Percentiles rank a stretch among this genome's conserved stretches.
These are phyloP conservation scores for Tiliacea citrago DNA, from an alignment of 2,888 invertebrate species.

Conservation along the genomic window DNA sequence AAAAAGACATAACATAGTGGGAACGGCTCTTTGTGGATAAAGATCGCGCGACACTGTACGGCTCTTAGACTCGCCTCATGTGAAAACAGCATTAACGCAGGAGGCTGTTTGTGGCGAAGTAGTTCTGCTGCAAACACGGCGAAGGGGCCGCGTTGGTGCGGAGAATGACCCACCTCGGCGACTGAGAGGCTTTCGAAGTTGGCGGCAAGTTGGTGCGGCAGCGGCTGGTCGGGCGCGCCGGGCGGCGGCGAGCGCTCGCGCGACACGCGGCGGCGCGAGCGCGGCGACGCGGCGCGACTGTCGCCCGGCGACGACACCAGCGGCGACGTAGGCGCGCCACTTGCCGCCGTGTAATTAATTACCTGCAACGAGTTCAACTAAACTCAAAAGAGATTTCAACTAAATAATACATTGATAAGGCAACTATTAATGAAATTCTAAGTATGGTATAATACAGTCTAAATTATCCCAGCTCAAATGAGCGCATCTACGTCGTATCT, in stretches of 20 bases:
- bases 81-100: slow-evolving; percentile 63
- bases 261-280: slow-evolving; percentile 88
- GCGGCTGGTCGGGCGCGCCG: slow-evolving; percentile 69
- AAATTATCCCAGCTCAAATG: background rate
- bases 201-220: slow-evolving; percentile 82
- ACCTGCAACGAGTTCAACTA: slow-evolving; percentile 73
- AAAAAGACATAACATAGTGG: slow-evolving; percentile 40
- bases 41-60: slow-evolving; percentile 52
- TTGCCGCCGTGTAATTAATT: slow-evolving; percentile 86
- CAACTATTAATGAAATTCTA: background rate
- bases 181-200: slow-evolving; percentile 86
- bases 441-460: background rate
- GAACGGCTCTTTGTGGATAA: slow-evolving; percentile 38
- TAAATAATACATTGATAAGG: background rate
- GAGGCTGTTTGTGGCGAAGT: slow-evolving; percentile 59
- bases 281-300: slow-evolving; percentile 93
- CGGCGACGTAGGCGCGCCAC: slow-evolving; percentile 92
- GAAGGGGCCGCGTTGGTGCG: slow-evolving; percentile 58
- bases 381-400: background rate
- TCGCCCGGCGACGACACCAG: slow-evolving; percentile 95
- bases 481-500: no score
- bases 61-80: slow-evolving; percentile 62
- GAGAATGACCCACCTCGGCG: slow-evolving; percentile 77
- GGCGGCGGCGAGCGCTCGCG: slow-evolving; percentile 87
- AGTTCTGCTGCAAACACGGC: slow-evolving; percentile 60